Conservation (phyloP, 2,888 invertebrate genomes). For the Serrognathus titanus region DNA sequence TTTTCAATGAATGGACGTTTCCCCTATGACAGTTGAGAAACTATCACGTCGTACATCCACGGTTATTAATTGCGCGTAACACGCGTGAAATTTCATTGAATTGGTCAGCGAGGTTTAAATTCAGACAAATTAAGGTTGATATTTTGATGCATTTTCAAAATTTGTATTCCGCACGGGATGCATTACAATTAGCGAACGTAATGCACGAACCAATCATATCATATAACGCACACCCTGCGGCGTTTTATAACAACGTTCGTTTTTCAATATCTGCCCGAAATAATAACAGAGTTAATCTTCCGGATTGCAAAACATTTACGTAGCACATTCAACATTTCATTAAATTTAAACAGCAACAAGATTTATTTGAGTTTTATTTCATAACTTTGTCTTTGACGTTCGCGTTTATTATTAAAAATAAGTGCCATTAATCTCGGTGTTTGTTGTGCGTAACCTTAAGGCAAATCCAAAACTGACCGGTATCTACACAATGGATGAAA, state of each 20-base stretch:
- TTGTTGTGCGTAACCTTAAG: conserved; percentile 31
- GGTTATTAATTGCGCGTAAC: no score
- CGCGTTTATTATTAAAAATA: conserved; percentile 35
- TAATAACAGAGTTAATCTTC: conserved; percentile 1
- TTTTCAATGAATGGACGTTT: no score
- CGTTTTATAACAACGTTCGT: conserved; percentile 31
- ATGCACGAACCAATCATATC: conserved; percentile 18
- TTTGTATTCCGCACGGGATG: neutral
- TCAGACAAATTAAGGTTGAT: neutral
- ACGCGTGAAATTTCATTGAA: no score
- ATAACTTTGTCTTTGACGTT: no score
- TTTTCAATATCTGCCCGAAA: conserved; percentile 17
- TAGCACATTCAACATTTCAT: no score
- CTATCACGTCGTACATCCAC: no score
- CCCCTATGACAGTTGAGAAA: no score
- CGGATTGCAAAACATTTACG: no score
- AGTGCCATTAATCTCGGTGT: conserved; percentile 36
- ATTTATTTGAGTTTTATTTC: no score
- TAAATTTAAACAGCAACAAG: no score
- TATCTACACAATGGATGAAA: conserved; percentile 42
- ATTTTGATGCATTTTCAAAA: conserved; percentile 2
- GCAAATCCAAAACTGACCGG: conserved; percentile 34
- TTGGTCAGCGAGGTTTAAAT: no score
- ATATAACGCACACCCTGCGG: conserved; percentile 32
- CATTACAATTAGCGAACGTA: conserved; percentile 1